A percentile compares a stretch with the other conserved stretches of the same genome.
phyloP scores from a whole-genome alignment of 2,113 vertebrate genomes.

The Perca fluviatilis region DNA sequence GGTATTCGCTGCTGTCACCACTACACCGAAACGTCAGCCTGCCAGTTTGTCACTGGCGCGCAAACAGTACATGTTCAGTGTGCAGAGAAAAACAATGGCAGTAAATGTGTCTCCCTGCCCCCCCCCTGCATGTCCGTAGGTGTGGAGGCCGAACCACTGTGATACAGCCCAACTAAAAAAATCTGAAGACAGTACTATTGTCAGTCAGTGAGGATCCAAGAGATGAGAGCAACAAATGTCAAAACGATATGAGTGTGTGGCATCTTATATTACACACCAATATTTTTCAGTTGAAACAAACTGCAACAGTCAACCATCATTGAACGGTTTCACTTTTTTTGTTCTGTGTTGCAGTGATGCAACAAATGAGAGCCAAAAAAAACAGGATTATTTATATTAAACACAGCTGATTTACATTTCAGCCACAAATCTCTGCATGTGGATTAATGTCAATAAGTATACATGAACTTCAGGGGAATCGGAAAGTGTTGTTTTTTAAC shows the following conservation, averaged over 20 bases:
- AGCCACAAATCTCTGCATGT: background rate
- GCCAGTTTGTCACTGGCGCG: slow-evolving; percentile 42
- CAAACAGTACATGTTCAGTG: slow-evolving; percentile 57
- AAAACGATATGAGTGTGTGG: background rate
- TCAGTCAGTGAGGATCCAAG: slow-evolving; percentile 18
- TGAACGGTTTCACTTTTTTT: background rate
- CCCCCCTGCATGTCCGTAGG: slow-evolving; percentile 9
- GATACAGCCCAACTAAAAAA: slow-evolving; percentile 10
- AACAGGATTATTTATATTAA: no score
- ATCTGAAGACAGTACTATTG: background rate
- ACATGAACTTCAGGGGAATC: background rate
- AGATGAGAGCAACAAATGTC: background rate
- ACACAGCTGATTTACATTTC: slow-evolving; percentile 11
- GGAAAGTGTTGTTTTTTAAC: slow-evolving; percentile 10
- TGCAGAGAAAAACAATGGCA: slow-evolving; percentile 36
- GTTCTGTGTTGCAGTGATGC: slow-evolving; percentile 7
- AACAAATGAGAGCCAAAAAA: background rate
- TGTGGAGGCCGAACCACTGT: slow-evolving; percentile 16
- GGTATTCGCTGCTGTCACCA: slow-evolving; percentile 58
- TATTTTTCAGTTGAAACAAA: background rate
- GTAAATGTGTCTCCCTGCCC: background rate
- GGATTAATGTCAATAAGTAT: slow-evolving; percentile 15
- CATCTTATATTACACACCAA: background rate
- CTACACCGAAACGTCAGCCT: slow-evolving; percentile 38
- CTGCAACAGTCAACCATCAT: background rate